phyloP scores from a whole-genome alignment of 2,113 vertebrate species.

The Heloderma charlesbogerti region DNA sequence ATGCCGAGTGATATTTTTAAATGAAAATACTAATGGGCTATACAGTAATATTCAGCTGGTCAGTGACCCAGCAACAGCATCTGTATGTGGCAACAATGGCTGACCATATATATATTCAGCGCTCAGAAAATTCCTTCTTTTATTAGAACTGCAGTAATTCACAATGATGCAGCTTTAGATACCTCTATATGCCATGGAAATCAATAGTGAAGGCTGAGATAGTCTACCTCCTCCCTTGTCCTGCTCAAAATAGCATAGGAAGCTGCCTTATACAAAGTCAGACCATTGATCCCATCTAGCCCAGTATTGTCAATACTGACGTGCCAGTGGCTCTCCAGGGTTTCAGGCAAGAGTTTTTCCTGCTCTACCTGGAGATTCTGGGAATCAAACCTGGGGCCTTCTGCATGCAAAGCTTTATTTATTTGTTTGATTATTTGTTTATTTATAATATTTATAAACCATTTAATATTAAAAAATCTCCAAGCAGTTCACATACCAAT shows the following conservation, averaged over 20 bases:
- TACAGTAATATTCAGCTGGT: conserved; percentile 50
- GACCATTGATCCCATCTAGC: too few species aligned
- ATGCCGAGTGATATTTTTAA: conserved; percentile 66
- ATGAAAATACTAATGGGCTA: conserved; percentile 72
- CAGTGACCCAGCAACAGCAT: conserved; percentile 66
- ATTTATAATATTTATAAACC: too few species aligned
- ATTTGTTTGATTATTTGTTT: too few species aligned
- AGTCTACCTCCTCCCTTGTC: not conserved
- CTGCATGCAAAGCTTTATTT: too few species aligned
- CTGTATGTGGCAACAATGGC: conserved; percentile 59
- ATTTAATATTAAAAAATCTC: too few species aligned
- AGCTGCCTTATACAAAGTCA: too few species aligned
- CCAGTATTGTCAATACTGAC: too few species aligned
- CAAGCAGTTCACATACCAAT: too few species aligned
- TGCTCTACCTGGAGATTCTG: too few species aligned
- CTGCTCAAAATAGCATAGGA: not conserved
- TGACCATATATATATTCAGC: conserved; percentile 67
- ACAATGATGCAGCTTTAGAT: conserved; percentile 68
- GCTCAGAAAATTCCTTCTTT: conserved; percentile 69
- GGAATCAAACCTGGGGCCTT: too few species aligned
- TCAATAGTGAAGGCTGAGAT: conserved; percentile 26
- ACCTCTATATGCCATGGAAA: conserved; percentile 65
- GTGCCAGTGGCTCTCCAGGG: too few species aligned
- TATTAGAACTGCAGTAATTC: conserved; percentile 73
- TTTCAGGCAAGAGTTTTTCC: too few species aligned